Conservation (phyloP, 2,888 invertebrate species). For the Eristalis tenax region DNA sequence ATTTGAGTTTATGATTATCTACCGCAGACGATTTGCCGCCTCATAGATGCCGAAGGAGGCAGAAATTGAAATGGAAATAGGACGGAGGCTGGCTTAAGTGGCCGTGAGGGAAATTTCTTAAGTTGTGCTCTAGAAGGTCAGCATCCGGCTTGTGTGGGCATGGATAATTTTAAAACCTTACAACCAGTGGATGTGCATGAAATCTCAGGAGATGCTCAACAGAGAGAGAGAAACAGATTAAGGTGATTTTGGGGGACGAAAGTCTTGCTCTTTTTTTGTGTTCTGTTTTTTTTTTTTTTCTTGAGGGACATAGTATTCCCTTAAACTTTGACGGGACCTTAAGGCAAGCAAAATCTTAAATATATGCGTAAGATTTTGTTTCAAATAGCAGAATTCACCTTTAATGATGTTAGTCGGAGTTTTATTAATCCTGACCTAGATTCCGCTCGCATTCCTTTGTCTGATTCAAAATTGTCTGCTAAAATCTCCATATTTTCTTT, state of each 20-base stretch:
- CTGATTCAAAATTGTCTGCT: too few relatives aligned
- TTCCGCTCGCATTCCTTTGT: background rate
- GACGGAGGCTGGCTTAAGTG: background rate
- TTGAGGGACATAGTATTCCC: background rate
- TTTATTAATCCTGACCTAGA: too few relatives aligned
- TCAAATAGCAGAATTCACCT: background rate
- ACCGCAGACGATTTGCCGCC: constrained; percentile 1
- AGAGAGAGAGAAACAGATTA: background rate
- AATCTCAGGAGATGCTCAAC: background rate
- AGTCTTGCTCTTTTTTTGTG: background rate
- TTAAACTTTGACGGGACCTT: background rate
- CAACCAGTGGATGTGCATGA: background rate
- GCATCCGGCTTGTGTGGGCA: background rate
- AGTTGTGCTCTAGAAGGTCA: background rate
- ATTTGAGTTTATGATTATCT: constrained; percentile 53
- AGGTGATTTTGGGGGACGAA: background rate
- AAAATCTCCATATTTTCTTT: too few relatives aligned
- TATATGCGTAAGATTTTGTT: background rate
- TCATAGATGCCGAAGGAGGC: background rate
- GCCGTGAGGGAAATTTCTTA: background rate
- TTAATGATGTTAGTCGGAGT: background rate
- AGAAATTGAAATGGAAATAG: background rate
- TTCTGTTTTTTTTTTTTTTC: background rate
- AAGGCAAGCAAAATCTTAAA: background rate
- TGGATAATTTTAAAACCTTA: background rate